Percentiles rank a stretch among this genome's conserved stretches.
These are phyloP conservation scores for Corythoichthys haematopterus DNA, from an alignment of 2,113 vertebrate species.

Conservation along the genomic window DNA sequence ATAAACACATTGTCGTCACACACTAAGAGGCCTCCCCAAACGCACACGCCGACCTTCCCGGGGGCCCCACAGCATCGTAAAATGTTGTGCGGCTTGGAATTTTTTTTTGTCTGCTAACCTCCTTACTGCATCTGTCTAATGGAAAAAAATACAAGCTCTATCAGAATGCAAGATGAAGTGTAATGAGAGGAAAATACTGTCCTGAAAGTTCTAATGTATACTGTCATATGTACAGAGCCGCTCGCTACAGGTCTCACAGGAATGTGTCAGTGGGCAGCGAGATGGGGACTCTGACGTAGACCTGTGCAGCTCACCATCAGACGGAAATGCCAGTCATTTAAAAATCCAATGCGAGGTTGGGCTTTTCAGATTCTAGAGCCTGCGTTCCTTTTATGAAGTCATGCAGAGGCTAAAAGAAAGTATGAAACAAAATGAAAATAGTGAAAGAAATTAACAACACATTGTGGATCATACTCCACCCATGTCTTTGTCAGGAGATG, in stretches of 20 bases:
- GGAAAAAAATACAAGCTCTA: not conserved
- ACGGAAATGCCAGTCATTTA: slow-evolving; percentile 33
- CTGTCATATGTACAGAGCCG: slow-evolving; percentile 1
- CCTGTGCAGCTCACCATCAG: slow-evolving; percentile 51
- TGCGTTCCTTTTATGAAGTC: too few relatives aligned
- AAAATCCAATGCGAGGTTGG: not conserved
- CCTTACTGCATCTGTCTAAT: not conserved
- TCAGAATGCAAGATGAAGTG: not conserved
- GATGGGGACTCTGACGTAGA: slow-evolving; percentile 32
- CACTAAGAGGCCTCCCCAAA: slow-evolving; percentile 40
- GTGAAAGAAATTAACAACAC: too few relatives aligned
- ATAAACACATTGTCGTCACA: slow-evolving; percentile 68
- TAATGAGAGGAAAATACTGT: slow-evolving; percentile 5
- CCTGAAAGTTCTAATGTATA: not conserved
- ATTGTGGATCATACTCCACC: too few relatives aligned
- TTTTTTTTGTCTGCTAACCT: not conserved
- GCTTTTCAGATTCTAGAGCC: not conserved
- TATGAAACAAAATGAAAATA: too few relatives aligned
- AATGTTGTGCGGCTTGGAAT: slow-evolving; percentile 9
- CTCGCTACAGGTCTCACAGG: slow-evolving; percentile 23
- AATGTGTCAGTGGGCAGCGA: slow-evolving; percentile 37
- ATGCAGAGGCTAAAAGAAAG: too few relatives aligned
- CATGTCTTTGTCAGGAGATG: too few relatives aligned
- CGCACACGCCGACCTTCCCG: slow-evolving; percentile 54
- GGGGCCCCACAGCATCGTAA: slow-evolving; percentile 38